Evolutionary conservation across 1,140 invertebrate genomes (phyloP).

Genomic region (Bathynomus jamesi): DNA sequence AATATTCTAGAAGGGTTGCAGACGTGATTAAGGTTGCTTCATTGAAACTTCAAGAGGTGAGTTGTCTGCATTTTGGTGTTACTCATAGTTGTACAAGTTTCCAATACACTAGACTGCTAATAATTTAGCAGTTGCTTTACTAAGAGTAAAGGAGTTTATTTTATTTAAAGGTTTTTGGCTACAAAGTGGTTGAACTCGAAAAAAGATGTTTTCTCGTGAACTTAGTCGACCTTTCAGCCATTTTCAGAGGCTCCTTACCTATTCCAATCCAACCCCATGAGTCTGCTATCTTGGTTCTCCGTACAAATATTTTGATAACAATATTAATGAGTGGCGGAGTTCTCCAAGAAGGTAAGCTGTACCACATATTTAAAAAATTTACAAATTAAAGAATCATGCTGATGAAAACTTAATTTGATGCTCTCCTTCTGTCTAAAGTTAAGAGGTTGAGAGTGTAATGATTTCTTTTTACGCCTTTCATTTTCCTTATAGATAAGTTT

Average conservation of each 20-base stretch:
- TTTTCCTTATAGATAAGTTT: not conserved
- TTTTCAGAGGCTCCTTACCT: not conserved
- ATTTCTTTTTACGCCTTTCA: not conserved
- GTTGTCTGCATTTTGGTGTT: not conserved
- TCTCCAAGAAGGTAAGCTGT: not conserved
- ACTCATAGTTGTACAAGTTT: not conserved
- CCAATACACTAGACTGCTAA: not conserved
- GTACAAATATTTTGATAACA: not conserved
- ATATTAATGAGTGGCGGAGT: not conserved
- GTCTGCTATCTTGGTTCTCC: not conserved
- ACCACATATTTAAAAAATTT: not conserved
- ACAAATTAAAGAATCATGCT: not conserved
- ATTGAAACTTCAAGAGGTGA: not conserved
- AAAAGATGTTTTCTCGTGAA: not conserved
- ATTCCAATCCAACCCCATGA: not conserved
- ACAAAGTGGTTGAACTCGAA: not conserved
- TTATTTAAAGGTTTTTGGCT: not conserved
- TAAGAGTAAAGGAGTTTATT: not conserved
- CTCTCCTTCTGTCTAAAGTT: not conserved
- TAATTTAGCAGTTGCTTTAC: not conserved
- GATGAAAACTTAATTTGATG: not conserved
- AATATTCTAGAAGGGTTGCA: not conserved
- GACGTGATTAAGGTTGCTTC: not conserved
- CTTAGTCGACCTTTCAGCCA: not conserved
- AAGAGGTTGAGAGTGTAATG: not conserved